Evolutionary conservation across 2,113 vertebrate species (phyloP), one percentile per base, ranked within the genome.

Genomic region (Triplophysa rosa): DNA sequence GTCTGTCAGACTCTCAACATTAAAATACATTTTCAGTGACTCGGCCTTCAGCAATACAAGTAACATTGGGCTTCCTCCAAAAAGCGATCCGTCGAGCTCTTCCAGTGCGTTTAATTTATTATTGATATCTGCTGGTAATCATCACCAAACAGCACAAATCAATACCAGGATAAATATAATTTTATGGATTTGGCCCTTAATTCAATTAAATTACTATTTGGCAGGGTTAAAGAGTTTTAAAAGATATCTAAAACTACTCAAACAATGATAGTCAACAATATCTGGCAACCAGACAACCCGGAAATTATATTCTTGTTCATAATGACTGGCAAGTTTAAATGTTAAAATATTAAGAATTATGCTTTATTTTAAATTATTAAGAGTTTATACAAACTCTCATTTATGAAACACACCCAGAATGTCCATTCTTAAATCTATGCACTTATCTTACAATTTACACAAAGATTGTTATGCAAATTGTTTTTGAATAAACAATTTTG

Each of bases 81-180:
- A 54, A 83, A 83, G 85, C 87, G 87, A 84, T 85, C 87, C 12
- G 40, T 52, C 52, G 33, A 12, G 67, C 56, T 49, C 67, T 40
- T 84, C 45, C 80, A 81, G 77, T 80, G 70, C 58, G 37, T 72
- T 63, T 56, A 69, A 87, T 90, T 79, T 87, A 90, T 89, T 86
- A 89, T 86, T 83, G 83, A 89, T 74, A 75, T 23, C 59, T 54
- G 49, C 26, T 72, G 58, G 66, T 83, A 59, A 52, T 67, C 21
- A 73, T 19, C 56, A 52, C 63, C 40, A 80, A 47, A 80, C 64
- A 16, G 59, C 29, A 52, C 62, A 63, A 29, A 77, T 71, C 37
- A 26, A 40, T 65, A 61, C 24, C n/a, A 29, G 64, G 16, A 63
- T 52, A 62, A 40, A 77, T 67, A 0, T 10, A 54, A 23, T 74